These are phyloP conservation scores for Burhinus oedicnemus DNA, from an alignment of 2,113 vertebrate species.

Conservation along the genomic window DNA sequence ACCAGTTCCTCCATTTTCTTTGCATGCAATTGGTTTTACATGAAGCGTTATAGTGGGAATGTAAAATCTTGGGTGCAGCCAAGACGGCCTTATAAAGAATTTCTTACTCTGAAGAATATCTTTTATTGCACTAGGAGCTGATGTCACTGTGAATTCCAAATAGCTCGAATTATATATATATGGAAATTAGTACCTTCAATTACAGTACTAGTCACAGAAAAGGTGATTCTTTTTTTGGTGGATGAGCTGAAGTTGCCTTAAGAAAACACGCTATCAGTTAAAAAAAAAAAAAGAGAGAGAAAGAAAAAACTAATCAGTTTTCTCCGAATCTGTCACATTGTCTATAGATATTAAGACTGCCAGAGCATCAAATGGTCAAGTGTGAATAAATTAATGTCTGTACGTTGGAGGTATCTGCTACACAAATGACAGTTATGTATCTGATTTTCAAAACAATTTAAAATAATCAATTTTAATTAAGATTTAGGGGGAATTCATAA, in stretches of 20 bases:
- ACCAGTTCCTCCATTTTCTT: background rate
- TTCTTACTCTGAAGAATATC: background rate
- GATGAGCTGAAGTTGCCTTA: background rate
- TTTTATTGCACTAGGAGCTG: background rate
- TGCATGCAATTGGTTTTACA: background rate
- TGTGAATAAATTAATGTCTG: background rate
- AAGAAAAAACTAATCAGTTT: accelerated
- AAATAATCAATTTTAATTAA: background rate
- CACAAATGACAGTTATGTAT: background rate
- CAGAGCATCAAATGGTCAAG: background rate
- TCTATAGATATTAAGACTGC: background rate
- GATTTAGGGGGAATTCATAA: background rate
- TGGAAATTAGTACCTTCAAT: background rate
- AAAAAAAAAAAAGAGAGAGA: background rate
- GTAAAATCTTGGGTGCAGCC: background rate
- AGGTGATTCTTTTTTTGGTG: background rate
- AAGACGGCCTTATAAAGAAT: background rate
- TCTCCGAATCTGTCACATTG: background rate
- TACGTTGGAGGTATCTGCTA: background rate
- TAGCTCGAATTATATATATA: background rate
- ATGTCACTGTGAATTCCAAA: background rate
- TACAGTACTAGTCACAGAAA: background rate
- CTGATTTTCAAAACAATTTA: background rate
- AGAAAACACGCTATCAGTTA: background rate
- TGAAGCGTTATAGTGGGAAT: background rate